A percentile compares a stretch with the other conserved stretches of the same genome.
Conservation (phyloP, 2,797 vertebrate species). For the Schizopygopsis malacanthus region DNA sequence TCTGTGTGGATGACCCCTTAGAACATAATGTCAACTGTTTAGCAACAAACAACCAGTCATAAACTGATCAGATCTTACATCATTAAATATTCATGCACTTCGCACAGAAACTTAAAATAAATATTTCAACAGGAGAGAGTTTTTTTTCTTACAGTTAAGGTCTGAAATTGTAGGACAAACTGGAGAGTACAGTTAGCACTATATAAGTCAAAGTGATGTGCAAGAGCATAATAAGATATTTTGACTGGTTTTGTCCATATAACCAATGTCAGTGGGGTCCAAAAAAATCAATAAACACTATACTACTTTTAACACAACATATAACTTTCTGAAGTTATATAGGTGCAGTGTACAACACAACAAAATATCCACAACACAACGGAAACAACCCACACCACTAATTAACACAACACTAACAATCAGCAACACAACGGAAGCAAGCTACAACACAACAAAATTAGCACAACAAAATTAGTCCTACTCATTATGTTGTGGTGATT, state of each 20-base stretch:
- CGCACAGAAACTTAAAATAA: not conserved
- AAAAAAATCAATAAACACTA: not conserved
- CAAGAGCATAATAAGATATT: not conserved
- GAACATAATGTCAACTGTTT: not conserved
- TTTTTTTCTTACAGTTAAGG: not conserved
- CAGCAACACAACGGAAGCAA: not conserved
- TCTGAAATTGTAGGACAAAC: not conserved
- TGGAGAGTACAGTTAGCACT: not conserved
- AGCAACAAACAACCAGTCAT: not conserved
- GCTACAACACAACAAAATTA: not conserved
- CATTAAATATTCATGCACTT: not conserved
- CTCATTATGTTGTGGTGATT: not conserved
- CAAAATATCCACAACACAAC: not conserved
- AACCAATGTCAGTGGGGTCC: not conserved
- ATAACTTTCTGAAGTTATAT: not conserved
- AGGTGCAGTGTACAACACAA: not conserved
- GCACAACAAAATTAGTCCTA: not conserved
- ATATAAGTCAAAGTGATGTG: not conserved
- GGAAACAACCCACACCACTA: not conserved
- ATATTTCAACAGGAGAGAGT: not conserved
- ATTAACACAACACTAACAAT: too few relatives aligned
- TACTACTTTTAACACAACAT: not conserved
- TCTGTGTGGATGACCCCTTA: not conserved
- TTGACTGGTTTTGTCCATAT: not conserved
- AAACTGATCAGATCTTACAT: not conserved